Evolutionary conservation across 2,113 vertebrate genomes (phyloP), one percentile per base, ranked within the genome.

Genomic region (Platichthys flesus): DNA sequence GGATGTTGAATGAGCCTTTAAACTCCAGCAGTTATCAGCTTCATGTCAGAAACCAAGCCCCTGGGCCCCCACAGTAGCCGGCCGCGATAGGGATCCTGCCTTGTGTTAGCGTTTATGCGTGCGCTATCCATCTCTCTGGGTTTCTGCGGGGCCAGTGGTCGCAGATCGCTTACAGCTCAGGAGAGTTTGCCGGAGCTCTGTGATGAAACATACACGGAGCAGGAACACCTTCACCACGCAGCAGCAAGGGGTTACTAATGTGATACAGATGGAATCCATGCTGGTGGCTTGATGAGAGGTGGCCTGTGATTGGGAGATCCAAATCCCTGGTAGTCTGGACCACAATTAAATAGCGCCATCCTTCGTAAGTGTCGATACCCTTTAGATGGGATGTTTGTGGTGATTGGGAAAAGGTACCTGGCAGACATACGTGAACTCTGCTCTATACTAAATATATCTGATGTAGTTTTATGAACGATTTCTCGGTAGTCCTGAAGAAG

Each of bases 81-180:
- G 54, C 9, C 15, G 0, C 15, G 64, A 76, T 58, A 28, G 59
- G 5, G 15, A 37, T 78, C 62, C 80, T 72, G 67, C 59, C 47
- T 78, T 67, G 40, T 58, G 71, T 77, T 71, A 68, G 74, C 79
- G 59, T 66, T 74, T 18, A 55, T 77, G 64, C 60, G n/a, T 5
- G 42, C 61, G 69, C 81, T 76, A 71, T 67, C 65, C 57, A 86
- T 83, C 76, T 75, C 37, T 16, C n/a, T 52, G 68, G 75, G 52
- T 47, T 56, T 65, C 60, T 12, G 3, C 60, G 9, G 20, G 62
- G 51, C 57, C 71, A 35, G 45, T 31, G 13, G 45, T 14, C 9
- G 56, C 35, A 69, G 35, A 56, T 77, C 4, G 2, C 52, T 64
- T 61, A 52, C 20, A 69, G 51, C 59, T 45, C 57, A 60, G 62